A percentile compares a stretch with the other conserved stretches of the same genome.
Evolutionary conservation across 1,140 invertebrate genomes (phyloP).

Genomic region (Thaumetopoea pityocampa): DNA sequence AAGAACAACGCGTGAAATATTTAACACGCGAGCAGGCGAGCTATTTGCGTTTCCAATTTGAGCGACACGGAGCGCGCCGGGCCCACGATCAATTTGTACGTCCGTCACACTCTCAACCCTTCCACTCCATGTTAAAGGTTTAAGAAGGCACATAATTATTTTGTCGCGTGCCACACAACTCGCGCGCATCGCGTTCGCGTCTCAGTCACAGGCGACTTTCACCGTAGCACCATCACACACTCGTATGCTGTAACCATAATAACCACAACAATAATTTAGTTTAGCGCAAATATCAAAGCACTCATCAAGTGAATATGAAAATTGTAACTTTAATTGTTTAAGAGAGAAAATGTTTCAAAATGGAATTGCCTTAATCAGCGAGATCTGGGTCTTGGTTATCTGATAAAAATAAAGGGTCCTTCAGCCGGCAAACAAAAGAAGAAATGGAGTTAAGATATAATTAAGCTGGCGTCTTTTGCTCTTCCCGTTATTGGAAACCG

Average conservation of each 20-base stretch:
- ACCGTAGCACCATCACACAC: conserved; percentile 46
- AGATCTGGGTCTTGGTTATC: no score
- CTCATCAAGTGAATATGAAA: no score
- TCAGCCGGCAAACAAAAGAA: no score
- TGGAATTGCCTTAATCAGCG: not conserved
- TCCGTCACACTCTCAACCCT: conserved; percentile 21
- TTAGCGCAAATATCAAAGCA: no score
- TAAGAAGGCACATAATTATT: conserved; percentile 19
- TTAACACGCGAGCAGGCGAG: conserved; percentile 14
- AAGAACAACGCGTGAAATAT: conserved; percentile 16
- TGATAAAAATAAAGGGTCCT: no score
- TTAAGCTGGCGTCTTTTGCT: no score
- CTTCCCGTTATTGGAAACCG: no score
- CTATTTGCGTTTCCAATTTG: conserved; percentile 31
- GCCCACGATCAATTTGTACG: conserved; percentile 11
- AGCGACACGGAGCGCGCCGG: conserved; percentile 14
- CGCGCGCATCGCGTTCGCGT: conserved; percentile 27
- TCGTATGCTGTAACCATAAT: conserved; percentile 15
- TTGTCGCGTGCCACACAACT: conserved; percentile 29
- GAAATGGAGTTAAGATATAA: no score
- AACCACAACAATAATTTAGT: not conserved
- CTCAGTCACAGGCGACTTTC: conserved; percentile 59
- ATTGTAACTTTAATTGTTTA: no score
- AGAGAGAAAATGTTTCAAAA: no score
- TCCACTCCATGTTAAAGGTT: conserved; percentile 14